Conservation (phyloP, 2,797 vertebrate genomes). For the Tangara arthus region DNA sequence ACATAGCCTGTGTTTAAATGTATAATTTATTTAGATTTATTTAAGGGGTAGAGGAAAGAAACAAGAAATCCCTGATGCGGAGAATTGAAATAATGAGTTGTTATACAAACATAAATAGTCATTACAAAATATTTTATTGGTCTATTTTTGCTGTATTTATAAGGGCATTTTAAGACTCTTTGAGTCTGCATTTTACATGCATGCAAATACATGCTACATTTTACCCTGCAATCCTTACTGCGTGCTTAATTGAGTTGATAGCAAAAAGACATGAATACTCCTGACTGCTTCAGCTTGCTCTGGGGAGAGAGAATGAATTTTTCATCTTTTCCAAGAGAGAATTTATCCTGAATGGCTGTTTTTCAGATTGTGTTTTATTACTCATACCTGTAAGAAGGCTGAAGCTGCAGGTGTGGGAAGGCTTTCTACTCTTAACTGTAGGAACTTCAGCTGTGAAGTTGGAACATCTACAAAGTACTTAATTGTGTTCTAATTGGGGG, state of each 20-base stretch:
- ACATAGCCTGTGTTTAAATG: constrained; percentile 32
- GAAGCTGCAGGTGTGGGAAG: not conserved
- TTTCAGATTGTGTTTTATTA: not conserved
- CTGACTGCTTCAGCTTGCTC: not conserved
- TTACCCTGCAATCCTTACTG: not conserved
- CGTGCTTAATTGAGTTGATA: constrained; percentile 8
- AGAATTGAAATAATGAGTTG: constrained; percentile 60
- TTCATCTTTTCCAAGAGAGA: not conserved
- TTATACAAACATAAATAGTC: constrained; percentile 45
- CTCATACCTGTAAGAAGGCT: not conserved
- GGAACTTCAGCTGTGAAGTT: not conserved
- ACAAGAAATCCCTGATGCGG: constrained; percentile 29
- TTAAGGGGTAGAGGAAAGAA: constrained; percentile 27
- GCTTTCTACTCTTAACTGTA: not conserved
- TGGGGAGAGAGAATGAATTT: not conserved
- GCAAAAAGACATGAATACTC: not conserved
- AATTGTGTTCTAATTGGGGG: not conserved
- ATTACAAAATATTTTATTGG: constrained; percentile 52
- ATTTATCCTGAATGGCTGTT: not conserved
- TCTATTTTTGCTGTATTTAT: constrained; percentile 46
- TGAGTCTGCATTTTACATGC: not conserved
- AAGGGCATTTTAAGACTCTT: constrained; percentile 31
- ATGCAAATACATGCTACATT: not conserved
- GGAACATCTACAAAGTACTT: not conserved
- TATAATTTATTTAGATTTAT: constrained; percentile 64